These are phyloP conservation scores for Gymnobelideus leadbeateri DNA, from an alignment of 2,113 vertebrate species.

Conservation along the genomic window DNA sequence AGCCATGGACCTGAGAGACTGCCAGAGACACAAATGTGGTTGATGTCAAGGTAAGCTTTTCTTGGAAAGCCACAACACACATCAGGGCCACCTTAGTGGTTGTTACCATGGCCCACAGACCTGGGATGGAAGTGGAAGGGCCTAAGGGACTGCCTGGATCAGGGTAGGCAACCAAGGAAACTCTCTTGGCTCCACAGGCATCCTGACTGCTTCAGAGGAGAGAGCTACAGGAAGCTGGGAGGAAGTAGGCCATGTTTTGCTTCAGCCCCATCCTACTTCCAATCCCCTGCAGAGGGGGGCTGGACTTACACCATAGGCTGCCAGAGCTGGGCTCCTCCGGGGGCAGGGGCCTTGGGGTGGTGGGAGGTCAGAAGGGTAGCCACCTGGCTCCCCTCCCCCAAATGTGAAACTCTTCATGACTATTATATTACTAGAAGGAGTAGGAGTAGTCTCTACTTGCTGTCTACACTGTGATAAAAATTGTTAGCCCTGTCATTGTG, in stretches of 20 bases:
- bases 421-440: background rate
- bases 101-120: background rate
- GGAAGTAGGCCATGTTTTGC: background rate
- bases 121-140: background rate
- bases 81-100: background rate
- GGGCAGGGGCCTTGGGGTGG: background rate
- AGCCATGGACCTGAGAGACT: background rate
- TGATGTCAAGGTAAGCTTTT: background rate
- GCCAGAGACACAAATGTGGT: background rate
- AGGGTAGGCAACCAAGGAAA: background rate
- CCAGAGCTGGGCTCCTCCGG: background rate
- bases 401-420: background rate
- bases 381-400: no score
- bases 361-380: no score
- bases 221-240: background rate
- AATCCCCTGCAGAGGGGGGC: no score
- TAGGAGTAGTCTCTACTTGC: background rate
- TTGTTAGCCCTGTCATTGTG: background rate
- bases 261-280: background rate
- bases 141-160: background rate
- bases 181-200: no score
- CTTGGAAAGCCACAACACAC: background rate
- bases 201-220: no score
- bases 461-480: background rate
- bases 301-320: background rate